Base-by-base conservation (phyloP, 2,797 vertebrate genomes). In the Numenius phaeopus region DNA sequence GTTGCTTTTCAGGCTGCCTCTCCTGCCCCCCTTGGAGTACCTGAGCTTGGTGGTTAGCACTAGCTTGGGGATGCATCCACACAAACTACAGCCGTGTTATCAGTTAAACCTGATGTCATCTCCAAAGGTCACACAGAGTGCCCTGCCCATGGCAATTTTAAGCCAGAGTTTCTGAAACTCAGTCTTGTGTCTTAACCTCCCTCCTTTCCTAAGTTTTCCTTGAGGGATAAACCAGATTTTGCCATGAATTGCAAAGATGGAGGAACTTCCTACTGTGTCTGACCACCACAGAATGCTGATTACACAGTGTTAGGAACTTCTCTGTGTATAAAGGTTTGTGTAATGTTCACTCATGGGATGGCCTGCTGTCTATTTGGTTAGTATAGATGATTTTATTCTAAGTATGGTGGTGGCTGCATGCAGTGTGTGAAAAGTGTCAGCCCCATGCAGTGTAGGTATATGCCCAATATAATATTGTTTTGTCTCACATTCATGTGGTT, bases 321-420 rank as follows among this genome's bases (percentile, higher is more conserved):
- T 46, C 23, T 37, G 13, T 50, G 16, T 62, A 30, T 50, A 77
- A 79, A 79, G 20, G 14, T 82, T 83, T 75, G 66, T 57, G 26
- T 92, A 66, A 84, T 65, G n/a, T 52, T 95, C 52, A 57, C 40
- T 84, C 23, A 52, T 55, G 73, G 82, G 30, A 39, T 57, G 22
- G 66, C 62, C 73, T 78, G 67, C 78, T 95, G 29, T 85, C 66
- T 91, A 17, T 54, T 89, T 91, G 9, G 64, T 92, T 91, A 71
- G 83, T 87, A 87, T 72, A 57, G 73, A 55, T 11, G 29, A 90
- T 95, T 97, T 97, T 93, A 54, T 85, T 83, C 64, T 61, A 94
- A 76, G 39, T 61, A 87, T 1, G 4, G 52, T 78, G 87, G 92
- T 84, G 87, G 46, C 47, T 93, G 75, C 46, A 44, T 26, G 42